Base-by-base conservation (phyloP, 2,888 invertebrate genomes). In the Amorpha juglandis region DNA sequence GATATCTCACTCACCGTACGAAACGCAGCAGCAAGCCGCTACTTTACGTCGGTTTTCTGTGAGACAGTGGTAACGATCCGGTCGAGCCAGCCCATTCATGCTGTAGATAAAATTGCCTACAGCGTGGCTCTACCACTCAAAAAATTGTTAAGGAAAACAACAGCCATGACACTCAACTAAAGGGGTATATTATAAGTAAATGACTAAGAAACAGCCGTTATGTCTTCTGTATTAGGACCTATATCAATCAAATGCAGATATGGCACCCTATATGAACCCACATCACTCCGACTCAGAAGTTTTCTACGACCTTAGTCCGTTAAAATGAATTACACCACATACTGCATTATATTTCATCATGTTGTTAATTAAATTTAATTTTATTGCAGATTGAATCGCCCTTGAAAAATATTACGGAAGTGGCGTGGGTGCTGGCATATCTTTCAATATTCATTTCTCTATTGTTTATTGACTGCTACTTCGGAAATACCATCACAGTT, bases 381-480 rank as follows among this genome's bases (percentile, higher is more conserved):
- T 11, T 14, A 3, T 63, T 82, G 19, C 79, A 89, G 89, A 86
- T 89, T 63, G 76, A 84, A 63, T 80, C 79, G 2, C 83, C 87
- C 0, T 45, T 73, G 6, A 66, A 80, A 21, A 81, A 88, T 63
- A 65, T 83, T 6, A 69, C 73, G 2, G 82, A 80, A 58, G 75
- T 87, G 0, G 33, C 75, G 1, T 88, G 87, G 87, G 74, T 86
- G 2, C 65, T 84, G 1, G 72, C 75, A 0, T 89, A 80, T 67
- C 58, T 88, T 38, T 55, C 68, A 0, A 74, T 86, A 48, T 71
- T 85, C 52, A 74, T 79, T 21, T 21, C 67, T 14, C 78, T 78
- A 48, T 74, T 87, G 9, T 88, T 80, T 52, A 67, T 83, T 6
- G 88, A 88, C 64, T 86, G 85, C 65, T 87, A 85, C 67, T 86